Conservation (phyloP, 2,113 vertebrate species). For the Australoheros scitulus region DNA sequence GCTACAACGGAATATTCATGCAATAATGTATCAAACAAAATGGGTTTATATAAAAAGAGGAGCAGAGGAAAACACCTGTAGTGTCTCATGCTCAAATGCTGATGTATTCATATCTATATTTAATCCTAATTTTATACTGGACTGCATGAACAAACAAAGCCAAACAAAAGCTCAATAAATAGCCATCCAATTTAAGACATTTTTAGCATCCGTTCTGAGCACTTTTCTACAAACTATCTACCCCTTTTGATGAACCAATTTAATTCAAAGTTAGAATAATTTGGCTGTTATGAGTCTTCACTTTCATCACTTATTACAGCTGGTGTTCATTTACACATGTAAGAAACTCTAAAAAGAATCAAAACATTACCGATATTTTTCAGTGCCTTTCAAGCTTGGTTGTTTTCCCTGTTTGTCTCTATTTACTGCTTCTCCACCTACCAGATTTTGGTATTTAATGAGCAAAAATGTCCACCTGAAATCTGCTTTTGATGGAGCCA, state of each 20-base stretch:
- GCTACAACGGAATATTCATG: background rate
- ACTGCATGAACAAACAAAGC: background rate
- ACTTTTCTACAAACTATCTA: background rate
- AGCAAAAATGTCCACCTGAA: conserved; percentile 7
- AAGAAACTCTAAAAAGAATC: background rate
- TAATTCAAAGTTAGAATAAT: background rate
- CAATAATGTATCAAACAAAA: background rate
- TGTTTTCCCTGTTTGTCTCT: background rate
- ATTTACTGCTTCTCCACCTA: background rate
- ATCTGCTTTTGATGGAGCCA: conserved; percentile 3
- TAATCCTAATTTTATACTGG: background rate
- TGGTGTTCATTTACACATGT: background rate
- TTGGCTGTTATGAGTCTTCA: background rate
- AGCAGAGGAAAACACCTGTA: background rate
- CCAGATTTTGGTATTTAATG: conserved; percentile 14
- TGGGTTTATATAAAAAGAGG: background rate
- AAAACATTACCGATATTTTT: background rate
- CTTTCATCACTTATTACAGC: background rate
- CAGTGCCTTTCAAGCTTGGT: background rate
- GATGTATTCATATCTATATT: background rate
- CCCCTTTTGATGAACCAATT: background rate
- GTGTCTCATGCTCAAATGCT: background rate
- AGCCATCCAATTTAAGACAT: background rate
- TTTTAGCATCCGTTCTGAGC: background rate
- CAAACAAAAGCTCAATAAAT: background rate